Evolutionary conservation across 2,888 invertebrate genomes (phyloP), one percentile per base, ranked within the genome.

Genomic region (Eristalis pertinax): DNA sequence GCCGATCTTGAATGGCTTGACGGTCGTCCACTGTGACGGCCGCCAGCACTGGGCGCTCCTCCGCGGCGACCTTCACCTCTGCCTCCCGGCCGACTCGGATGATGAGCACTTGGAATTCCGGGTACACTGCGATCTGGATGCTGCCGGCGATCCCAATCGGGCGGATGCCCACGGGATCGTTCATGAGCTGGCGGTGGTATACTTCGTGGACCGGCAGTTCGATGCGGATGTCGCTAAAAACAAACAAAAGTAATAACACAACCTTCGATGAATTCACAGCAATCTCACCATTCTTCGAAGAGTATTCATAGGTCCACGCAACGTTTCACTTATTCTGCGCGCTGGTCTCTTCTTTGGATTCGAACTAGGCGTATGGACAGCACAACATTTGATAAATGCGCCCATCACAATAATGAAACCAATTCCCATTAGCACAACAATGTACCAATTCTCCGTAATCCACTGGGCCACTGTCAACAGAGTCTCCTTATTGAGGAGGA

Each of bases 261-360:
- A 0, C 32, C 8, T 5, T 22, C 11, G 0, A 38, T 1, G 19
- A 50, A 19, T 4, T 0, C 5, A 19, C 19, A 5, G 1, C 50
- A 50, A 50, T 19, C 92, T 93, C 92, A 96, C 96, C 97, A 98
- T 98, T 94, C 98, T 95, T 89, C 98, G 94, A 81, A 98, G 93
- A 63, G 98, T 98, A 92, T 97, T 97, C 96, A 98, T 98, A 38
- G 98, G 98, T 89, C 97, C 95, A 58, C 98, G 95, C 32, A 98
- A 94, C 5, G 98, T 98, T 92, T 99, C 98, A 88, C 98, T 97
- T 89, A 99, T 95, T 89, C 98, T 96, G 89, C 98, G 95, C 11
- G 99, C 99, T 0, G 99, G 98, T 76, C 98, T 96, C 91, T 98
- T 97, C 93, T 99, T 99, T 7, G 99, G 99, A 95, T 99, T 99